Evolutionary conservation across 2,797 vertebrate species (phyloP).

Genomic region (Melanotaenia maccullochi): DNA sequence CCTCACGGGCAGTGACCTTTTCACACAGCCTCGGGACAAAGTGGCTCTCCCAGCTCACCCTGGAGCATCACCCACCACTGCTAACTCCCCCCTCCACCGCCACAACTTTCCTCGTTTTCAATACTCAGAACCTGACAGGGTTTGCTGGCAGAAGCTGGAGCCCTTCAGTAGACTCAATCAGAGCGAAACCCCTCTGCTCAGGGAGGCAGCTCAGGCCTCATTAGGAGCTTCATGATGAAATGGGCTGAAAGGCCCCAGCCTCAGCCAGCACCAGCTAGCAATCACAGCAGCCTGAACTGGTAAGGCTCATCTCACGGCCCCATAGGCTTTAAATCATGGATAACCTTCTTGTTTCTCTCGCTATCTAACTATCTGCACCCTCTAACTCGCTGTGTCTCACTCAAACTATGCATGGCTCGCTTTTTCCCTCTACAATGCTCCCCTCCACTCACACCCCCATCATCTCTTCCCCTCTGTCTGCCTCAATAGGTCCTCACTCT

Average conservation of each 20-base stretch:
- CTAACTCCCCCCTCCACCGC: neutral
- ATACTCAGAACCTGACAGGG: slow-evolving; percentile 47
- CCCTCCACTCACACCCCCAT: neutral
- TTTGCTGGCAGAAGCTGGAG: slow-evolving; percentile 57
- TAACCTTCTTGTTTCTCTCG: slow-evolving; percentile 77
- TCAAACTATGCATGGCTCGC: slow-evolving; percentile 60
- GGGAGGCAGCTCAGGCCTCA: slow-evolving; percentile 78
- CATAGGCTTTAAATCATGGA: slow-evolving; percentile 85
- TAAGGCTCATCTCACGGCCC: slow-evolving; percentile 77
- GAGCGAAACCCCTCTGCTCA: slow-evolving; percentile 65
- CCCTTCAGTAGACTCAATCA: slow-evolving; percentile 56
- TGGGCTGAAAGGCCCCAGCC: slow-evolving; percentile 82
- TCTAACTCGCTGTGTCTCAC: slow-evolving; percentile 67
- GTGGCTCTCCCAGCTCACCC: slow-evolving; percentile 73
- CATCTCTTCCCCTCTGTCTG: slow-evolving; percentile 41
- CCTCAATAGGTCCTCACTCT: slow-evolving; percentile 59
- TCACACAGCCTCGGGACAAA: slow-evolving; percentile 81
- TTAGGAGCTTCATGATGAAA: slow-evolving; percentile 86
- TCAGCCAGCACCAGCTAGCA: slow-evolving; percentile 75
- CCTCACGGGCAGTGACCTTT: slow-evolving; percentile 79
- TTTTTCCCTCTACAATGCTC: slow-evolving; percentile 57
- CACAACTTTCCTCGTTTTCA: slow-evolving; percentile 29
- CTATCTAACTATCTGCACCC: slow-evolving; percentile 72
- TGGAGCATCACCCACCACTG: slow-evolving; percentile 66
- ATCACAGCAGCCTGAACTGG: slow-evolving; percentile 77